These are phyloP conservation scores for Connochaetes taurinus DNA, from an alignment of 2,113 vertebrate genomes.

Conservation along the genomic window DNA sequence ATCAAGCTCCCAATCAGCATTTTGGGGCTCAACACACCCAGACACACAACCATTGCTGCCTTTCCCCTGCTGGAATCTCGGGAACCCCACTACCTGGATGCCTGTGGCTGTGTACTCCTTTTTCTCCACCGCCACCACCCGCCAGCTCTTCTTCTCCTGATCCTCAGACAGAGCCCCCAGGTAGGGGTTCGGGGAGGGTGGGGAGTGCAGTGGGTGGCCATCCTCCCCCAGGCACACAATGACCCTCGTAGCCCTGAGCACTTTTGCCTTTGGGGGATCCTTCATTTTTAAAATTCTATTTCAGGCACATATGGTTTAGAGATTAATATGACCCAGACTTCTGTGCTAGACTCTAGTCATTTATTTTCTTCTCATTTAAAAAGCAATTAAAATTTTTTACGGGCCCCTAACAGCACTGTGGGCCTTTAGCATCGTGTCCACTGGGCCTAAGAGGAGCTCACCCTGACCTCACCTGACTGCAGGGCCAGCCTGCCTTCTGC, in stretches of 20 bases:
- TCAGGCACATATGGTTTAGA: background rate
- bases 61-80: background rate
- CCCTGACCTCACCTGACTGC: background rate
- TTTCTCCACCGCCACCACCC: background rate
- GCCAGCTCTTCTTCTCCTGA: background rate
- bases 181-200: fast-evolving
- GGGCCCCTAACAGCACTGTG: background rate
- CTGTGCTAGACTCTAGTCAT: background rate
- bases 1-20: constrained; percentile 44
- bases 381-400: background rate
- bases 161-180: background rate
- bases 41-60: constrained; percentile 24
- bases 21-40: constrained; percentile 59
- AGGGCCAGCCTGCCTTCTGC: background rate
- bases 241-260: background rate
- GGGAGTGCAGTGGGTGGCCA: fast-evolving
- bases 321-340: background rate
- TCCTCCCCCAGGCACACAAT: background rate
- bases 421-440: background rate
- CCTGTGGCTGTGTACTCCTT: fast-evolving
- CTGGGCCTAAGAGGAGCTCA: background rate
- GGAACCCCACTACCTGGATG: background rate
- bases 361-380: background rate
- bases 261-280: background rate
- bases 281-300: background rate